Conservation (phyloP, 2,888 invertebrate genomes). For the Plutella xylostella region DNA sequence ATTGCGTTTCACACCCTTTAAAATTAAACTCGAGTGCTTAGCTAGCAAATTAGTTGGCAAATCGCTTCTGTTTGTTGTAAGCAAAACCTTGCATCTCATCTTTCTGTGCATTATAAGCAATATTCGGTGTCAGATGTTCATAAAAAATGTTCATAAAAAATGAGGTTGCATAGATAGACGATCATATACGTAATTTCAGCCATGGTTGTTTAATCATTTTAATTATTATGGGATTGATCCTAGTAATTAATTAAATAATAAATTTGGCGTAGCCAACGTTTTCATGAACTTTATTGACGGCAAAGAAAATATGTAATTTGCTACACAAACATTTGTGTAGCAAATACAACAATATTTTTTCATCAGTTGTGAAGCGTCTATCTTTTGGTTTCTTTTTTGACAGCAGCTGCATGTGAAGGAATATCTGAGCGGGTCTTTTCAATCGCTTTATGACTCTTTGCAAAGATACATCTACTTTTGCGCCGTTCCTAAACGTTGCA, state of each 20-base stretch:
- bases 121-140: constrained; percentile 17
- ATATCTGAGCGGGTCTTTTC: background rate
- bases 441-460: background rate
- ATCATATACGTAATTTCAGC: background rate
- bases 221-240: background rate
- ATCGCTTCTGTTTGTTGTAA: constrained; percentile 2
- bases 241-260: background rate
- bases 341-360: background rate
- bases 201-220: background rate
- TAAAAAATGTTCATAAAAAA: constrained; percentile 21
- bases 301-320: too few species aligned
- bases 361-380: background rate
- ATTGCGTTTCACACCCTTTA: constrained; percentile 19
- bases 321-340: too few species aligned
- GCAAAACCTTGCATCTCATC: constrained; percentile 17
- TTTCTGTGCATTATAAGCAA: constrained; percentile 11
- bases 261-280: background rate
- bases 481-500: background rate
- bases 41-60: constrained; percentile 14
- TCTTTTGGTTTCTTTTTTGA: background rate
- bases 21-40: constrained; percentile 22
- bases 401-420: background rate
- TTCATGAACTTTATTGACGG: background rate
- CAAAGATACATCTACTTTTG: background rate
- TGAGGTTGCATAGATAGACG: constrained; percentile 11